Base-by-base conservation (phyloP, 2,113 vertebrate species). In the Ictalurus punctatus region DNA sequence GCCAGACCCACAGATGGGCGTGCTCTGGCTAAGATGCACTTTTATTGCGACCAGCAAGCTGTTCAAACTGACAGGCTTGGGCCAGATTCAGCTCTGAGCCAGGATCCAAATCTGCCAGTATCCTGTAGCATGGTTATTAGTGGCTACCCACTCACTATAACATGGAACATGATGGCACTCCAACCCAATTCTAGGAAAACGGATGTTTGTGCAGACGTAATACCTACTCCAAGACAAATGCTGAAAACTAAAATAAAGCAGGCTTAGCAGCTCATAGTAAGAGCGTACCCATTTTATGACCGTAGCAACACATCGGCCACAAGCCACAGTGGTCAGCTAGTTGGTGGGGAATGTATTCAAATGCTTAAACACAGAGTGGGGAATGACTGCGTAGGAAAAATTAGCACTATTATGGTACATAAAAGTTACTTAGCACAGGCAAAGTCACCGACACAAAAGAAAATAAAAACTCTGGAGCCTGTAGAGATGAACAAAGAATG, bases 121-220 rank as follows among this genome's bases (percentile, higher is more conserved):
- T 80, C 17, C 48, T 80, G 52, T 56, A 56, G 52, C 78, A 56
- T 80, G 52, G 78, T 80, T 80, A 80, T 80, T 80, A 80, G 78
- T 80, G 52, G 78, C 78, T 80, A 80, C 52, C 52, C 78, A 56
- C 52, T 56, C 78, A 80, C 27, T 19, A 56, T 30, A 80, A 30
- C 48, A 56, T 9, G 25, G 52, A 56, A 56, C 52, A 80, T 30
- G 27, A 30, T 14, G 27, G 52, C 78, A 80, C 6, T 56, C 16
- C 52, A 80, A 56, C 12, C 27, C 27, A 30, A 16, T 16, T 16
- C 13, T 56, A 30, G 52, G 30, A 80, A 80, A 56, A 56, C 14
- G 13, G 48, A 54, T 56, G 78, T 56, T 56, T 80, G 14, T 27
- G 40, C 74, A 78, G 74, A 48, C 23, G 40, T 13, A 78, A 30